Conservation (phyloP, 2,888 invertebrate genomes). For the Sarcophaga carnaria region DNA sequence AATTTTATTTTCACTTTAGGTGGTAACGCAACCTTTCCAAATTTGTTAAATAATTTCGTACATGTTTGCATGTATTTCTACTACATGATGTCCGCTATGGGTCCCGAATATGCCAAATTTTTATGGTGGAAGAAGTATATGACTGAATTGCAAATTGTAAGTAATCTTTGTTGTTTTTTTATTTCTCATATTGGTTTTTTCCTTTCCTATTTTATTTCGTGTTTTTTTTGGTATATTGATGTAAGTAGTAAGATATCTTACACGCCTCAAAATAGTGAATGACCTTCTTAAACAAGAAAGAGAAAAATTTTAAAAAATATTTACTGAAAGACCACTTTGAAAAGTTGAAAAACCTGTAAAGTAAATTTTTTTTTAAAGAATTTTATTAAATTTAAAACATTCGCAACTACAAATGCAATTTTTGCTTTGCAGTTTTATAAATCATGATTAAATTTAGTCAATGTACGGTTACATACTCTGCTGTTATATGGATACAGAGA, state of each 20-base stretch:
- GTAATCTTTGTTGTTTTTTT: conserved; percentile 71
- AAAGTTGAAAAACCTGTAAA: conserved; percentile 61
- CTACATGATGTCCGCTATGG: conserved; percentile 94
- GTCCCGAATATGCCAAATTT: conserved; percentile 93
- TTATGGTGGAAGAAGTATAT: conserved; percentile 97
- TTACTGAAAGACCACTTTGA: conserved; percentile 38
- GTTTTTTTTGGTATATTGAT: neutral
- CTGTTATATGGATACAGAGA: conserved; percentile 13
- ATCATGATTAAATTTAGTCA: conserved; percentile 59
- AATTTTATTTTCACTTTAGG: conserved; percentile 81
- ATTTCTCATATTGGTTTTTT: neutral
- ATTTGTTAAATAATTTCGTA: conserved; percentile 94
- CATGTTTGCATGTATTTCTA: conserved; percentile 98
- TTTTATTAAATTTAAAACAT: conserved; percentile 52
- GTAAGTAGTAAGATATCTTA: conserved; percentile 15
- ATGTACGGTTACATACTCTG: conserved; percentile 36
- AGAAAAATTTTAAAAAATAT: neutral
- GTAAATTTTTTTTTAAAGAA: conserved; percentile 40
- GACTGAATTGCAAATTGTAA: conserved; percentile 95
- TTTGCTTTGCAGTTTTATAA: conserved; percentile 42
- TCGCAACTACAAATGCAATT: conserved; percentile 26
- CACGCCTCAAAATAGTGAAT: conserved; percentile 26
- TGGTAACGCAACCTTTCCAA: conserved; percentile 82
- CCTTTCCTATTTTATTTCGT: neutral
- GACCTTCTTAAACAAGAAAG: conserved; percentile 48